Evolutionary conservation across 64 coral and sea anemone genomes (phyloP).

Genomic region (Pocillopora damicornis): DNA sequence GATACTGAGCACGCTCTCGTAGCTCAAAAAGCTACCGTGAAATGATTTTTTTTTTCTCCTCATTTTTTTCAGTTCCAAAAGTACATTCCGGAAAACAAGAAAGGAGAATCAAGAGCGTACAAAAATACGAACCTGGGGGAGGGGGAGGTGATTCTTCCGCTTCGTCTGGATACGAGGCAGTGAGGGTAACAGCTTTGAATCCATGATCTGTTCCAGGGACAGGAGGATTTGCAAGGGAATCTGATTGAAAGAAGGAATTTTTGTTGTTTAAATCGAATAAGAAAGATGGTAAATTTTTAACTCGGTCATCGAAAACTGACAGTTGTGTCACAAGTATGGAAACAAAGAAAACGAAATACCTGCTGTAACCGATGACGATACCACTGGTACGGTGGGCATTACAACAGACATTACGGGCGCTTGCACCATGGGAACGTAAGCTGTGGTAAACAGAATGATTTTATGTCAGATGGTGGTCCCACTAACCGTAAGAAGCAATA

Average conservation of each 20-base stretch:
- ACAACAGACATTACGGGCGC: slow-evolving; percentile 35
- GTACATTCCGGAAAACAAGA: too few relatives aligned
- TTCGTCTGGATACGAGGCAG: slow-evolving; percentile 16
- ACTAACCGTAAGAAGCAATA: not conserved
- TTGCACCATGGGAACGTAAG: slow-evolving; percentile 29
- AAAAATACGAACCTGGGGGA: slow-evolving; percentile 29
- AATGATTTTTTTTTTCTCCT: too few relatives aligned
- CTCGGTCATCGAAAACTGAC: not conserved
- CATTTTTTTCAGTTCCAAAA: too few relatives aligned
- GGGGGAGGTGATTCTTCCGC: slow-evolving; percentile 46
- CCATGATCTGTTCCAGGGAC: slow-evolving; percentile 22
- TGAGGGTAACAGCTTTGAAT: slow-evolving; percentile 14
- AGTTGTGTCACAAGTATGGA: too few relatives aligned
- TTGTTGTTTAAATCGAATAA: too few relatives aligned
- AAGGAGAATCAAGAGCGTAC: too few relatives aligned
- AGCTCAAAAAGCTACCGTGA: too few relatives aligned
- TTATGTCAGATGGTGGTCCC: not conserved
- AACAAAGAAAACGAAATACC: not conserved
- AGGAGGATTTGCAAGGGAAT: slow-evolving; percentile 11
- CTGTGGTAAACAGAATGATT: not conserved
- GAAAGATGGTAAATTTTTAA: not conserved
- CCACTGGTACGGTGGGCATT: slow-evolving; percentile 27
- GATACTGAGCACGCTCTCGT: too few relatives aligned
- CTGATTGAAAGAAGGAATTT: not conserved
- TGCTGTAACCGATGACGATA: slow-evolving; percentile 8